Conservation (phyloP, 2,888 invertebrate species). For the Perizoma affinitatum region DNA sequence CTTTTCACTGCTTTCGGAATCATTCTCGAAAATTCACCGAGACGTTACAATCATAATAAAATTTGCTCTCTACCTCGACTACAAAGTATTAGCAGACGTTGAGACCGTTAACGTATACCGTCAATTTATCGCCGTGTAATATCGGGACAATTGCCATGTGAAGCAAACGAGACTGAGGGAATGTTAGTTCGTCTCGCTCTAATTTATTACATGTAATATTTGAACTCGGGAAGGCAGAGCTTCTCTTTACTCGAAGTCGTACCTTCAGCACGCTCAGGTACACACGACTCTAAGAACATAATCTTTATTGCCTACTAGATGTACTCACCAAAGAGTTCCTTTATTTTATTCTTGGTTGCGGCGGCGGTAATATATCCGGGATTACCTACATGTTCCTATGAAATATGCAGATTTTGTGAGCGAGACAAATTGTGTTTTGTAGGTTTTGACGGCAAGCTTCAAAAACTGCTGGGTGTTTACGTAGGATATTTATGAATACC, state of each 20-base stretch:
- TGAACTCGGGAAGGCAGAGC: slow-evolving; percentile 50
- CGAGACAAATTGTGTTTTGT: slow-evolving; percentile 49
- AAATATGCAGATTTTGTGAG: slow-evolving; percentile 50
- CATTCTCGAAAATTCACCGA: slow-evolving; percentile 33
- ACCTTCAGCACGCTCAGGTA: slow-evolving; percentile 48
- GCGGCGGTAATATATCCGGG: slow-evolving; percentile 56
- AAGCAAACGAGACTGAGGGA: slow-evolving; percentile 64
- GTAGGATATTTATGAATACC: slow-evolving; percentile 32
- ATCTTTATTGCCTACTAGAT: slow-evolving; percentile 65
- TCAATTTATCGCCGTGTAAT: slow-evolving; percentile 74
- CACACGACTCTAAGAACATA: slow-evolving; percentile 66
- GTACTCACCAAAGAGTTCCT: slow-evolving; percentile 58
- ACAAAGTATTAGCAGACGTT: slow-evolving; percentile 62
- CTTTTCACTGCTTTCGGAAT: slow-evolving; percentile 36
- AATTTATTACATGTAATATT: slow-evolving; percentile 77
- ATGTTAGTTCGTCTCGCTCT: slow-evolving; percentile 60
- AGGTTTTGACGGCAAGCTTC: slow-evolving; percentile 44
- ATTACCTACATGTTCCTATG: slow-evolving; percentile 40
- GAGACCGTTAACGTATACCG: slow-evolving; percentile 40
- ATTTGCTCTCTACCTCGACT: slow-evolving; percentile 50
- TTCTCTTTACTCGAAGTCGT: slow-evolving; percentile 36
- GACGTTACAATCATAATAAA: slow-evolving; percentile 56
- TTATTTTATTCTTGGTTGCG: slow-evolving; percentile 60
- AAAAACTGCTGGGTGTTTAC: slow-evolving; percentile 42
- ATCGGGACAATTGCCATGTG: slow-evolving; percentile 71